Evolutionary conservation across 2,113 vertebrate genomes (phyloP).

Genomic region (Microtus ochrogaster): DNA sequence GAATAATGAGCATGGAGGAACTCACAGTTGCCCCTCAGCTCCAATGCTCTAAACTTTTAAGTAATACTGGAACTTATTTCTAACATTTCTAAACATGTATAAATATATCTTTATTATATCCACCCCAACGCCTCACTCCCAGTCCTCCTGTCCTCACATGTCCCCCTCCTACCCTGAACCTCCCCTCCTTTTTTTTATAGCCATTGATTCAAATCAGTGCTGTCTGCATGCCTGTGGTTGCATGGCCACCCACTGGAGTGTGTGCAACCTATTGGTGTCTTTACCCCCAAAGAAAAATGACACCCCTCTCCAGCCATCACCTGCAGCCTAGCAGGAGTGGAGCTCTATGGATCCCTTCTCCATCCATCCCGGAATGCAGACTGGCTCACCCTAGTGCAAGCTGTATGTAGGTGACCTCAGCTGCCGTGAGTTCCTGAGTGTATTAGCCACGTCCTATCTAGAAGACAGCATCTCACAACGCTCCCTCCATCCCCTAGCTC

Average conservation of each 20-base stretch:
- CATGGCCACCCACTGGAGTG: no score
- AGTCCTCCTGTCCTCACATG: background rate
- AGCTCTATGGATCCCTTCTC: background rate
- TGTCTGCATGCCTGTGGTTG: background rate
- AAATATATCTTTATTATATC: background rate
- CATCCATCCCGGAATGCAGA: background rate
- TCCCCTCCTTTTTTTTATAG: no score
- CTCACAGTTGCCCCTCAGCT: background rate
- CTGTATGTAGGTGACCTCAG: background rate
- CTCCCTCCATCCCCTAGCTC: background rate
- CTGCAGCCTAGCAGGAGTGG: background rate
- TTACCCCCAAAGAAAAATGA: background rate
- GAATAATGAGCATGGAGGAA: background rate
- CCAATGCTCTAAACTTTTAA: background rate
- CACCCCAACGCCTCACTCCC: background rate
- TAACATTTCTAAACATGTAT: background rate
- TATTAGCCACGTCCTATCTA: background rate
- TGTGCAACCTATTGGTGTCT: background rate
- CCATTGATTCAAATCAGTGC: background rate
- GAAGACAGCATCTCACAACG: background rate
- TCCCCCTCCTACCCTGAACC: background rate
- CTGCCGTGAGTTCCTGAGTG: background rate
- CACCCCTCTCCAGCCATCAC: background rate
- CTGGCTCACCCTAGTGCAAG: background rate
- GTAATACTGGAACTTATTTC: background rate